phyloP scores from a whole-genome alignment of 2,888 invertebrate genomes.

The Alloscopus bannaensis region DNA sequence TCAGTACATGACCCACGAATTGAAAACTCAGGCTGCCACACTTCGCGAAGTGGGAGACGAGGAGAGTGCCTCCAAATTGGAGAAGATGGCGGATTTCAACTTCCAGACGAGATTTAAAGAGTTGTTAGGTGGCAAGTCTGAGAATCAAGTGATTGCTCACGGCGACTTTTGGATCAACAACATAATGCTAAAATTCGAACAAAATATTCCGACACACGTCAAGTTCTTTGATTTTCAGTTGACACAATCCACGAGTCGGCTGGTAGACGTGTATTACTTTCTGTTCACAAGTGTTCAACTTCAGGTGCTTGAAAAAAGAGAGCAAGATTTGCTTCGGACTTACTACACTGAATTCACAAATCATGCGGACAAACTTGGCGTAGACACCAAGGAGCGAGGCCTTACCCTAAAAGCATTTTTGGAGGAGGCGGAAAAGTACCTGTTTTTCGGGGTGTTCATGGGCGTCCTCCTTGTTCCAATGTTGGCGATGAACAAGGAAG shows the following conservation, averaged over 20 bases:
- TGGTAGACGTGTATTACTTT: slow-evolving; percentile 64
- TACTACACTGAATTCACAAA: slow-evolving; percentile 69
- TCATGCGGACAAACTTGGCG: slow-evolving; percentile 57
- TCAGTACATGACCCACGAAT: slow-evolving; percentile 32
- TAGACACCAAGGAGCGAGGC: slow-evolving; percentile 38
- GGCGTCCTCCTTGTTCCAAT: slow-evolving; percentile 68
- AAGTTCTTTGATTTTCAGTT: slow-evolving; percentile 69
- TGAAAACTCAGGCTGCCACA: slow-evolving; percentile 36
- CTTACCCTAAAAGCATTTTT: slow-evolving; percentile 63
- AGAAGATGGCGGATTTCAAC: slow-evolving; percentile 3
- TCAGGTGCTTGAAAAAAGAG: slow-evolving; percentile 51
- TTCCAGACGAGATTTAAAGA: background rate
- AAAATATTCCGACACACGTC: slow-evolving; percentile 42
- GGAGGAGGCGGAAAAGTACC: slow-evolving; percentile 61
- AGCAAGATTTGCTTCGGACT: slow-evolving; percentile 63
- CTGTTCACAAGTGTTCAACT: slow-evolving; percentile 57
- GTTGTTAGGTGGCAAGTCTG: slow-evolving; percentile 3
- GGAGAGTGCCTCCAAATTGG: slow-evolving; percentile 23
- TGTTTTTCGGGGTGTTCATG: slow-evolving; percentile 67
- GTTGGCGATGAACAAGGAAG: slow-evolving; percentile 46
- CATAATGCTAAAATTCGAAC: slow-evolving; percentile 67
- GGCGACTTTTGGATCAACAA: slow-evolving; percentile 72
- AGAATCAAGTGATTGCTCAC: slow-evolving; percentile 42
- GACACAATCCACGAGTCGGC: slow-evolving; percentile 47
- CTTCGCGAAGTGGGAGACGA: slow-evolving; percentile 32